Percentiles rank a stretch among this genome's conserved stretches.
phyloP scores from a whole-genome alignment of 2,888 invertebrate species.

The Drosophila emarginata region DNA sequence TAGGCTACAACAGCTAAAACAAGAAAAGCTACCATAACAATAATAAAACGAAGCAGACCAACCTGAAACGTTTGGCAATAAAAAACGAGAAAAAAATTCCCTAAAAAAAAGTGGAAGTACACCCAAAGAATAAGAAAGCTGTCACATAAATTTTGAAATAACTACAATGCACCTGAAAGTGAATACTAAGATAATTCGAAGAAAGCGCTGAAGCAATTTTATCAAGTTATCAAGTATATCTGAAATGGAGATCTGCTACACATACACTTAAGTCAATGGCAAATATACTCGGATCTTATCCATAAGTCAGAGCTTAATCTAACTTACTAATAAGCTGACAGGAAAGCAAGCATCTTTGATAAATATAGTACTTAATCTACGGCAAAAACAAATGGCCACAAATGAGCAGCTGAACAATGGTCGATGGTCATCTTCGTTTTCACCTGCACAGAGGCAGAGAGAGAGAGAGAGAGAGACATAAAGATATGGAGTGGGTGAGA shows the following conservation, averaged over 20 bases:
- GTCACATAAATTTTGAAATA: not conserved
- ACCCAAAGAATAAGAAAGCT: constrained; percentile 19
- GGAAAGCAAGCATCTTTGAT: constrained; percentile 71
- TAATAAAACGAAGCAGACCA: constrained; percentile 9
- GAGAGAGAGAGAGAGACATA: not conserved
- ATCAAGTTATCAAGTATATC: not conserved
- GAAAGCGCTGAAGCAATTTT: not conserved
- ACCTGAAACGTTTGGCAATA: constrained; percentile 63
- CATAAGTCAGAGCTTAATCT: constrained; percentile 3
- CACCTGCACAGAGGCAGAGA: constrained; percentile 13
- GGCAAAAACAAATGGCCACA: constrained; percentile 73
- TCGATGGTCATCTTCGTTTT: constrained; percentile 26
- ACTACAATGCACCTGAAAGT: not conserved
- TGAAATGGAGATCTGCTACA: not conserved
- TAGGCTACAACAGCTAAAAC: constrained; percentile 44
- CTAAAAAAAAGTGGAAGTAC: not conserved
- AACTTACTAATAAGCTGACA: constrained; percentile 70
- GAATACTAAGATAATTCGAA: not conserved
- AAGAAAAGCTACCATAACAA: constrained; percentile 38
- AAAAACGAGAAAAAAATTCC: constrained; percentile 41
- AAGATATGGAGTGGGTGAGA: no score
- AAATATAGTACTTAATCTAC: constrained; percentile 58
- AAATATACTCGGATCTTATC: not conserved
- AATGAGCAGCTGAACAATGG: constrained; percentile 49
- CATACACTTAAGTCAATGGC: not conserved